phyloP scores from a whole-genome alignment of 1,140 invertebrate species.

The Proales similis region DNA sequence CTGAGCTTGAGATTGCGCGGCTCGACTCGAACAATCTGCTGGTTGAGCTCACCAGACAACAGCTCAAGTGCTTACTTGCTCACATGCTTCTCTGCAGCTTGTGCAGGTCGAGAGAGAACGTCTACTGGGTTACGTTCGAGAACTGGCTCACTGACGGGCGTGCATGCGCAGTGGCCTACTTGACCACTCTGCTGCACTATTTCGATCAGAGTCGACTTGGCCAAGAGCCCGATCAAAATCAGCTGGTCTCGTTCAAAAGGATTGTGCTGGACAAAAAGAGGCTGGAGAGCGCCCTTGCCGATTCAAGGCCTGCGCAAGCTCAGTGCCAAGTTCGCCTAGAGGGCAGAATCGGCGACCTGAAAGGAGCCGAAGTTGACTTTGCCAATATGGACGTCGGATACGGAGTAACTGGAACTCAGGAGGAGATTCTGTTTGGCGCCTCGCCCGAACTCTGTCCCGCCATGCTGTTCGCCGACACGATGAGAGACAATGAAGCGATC shows the following conservation, averaged over 20 bases:
- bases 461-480: constrained; percentile 3
- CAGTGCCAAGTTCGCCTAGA: too few relatives aligned
- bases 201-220: constrained; percentile 7
- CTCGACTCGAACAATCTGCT: background rate
- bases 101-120: background rate
- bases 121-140: constrained; percentile 27
- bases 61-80: constrained; percentile 23
- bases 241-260: too few relatives aligned
- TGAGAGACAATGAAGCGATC: constrained; percentile 28
- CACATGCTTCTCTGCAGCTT: constrained; percentile 36
- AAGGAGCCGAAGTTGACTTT: constrained; percentile 10
- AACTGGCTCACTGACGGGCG: background rate
- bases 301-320: too few relatives aligned
- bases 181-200: constrained; percentile 13
- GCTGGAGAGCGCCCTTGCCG: too few relatives aligned
- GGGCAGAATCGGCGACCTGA: constrained; percentile 15
- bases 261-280: too few relatives aligned
- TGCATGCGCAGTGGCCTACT: constrained; percentile 8
- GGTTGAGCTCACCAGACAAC: background rate
- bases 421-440: constrained; percentile 24
- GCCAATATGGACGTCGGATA: constrained; percentile 34
- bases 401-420: constrained; percentile 29
- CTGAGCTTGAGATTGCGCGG: background rate
- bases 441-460: constrained; percentile 11
- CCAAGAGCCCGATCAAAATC: too few relatives aligned